Percentiles rank a stretch among this genome's conserved stretches.
These are phyloP conservation scores for Micropoecilia bifurca DNA, from an alignment of 2,797 vertebrate genomes.

Conservation along the genomic window DNA sequence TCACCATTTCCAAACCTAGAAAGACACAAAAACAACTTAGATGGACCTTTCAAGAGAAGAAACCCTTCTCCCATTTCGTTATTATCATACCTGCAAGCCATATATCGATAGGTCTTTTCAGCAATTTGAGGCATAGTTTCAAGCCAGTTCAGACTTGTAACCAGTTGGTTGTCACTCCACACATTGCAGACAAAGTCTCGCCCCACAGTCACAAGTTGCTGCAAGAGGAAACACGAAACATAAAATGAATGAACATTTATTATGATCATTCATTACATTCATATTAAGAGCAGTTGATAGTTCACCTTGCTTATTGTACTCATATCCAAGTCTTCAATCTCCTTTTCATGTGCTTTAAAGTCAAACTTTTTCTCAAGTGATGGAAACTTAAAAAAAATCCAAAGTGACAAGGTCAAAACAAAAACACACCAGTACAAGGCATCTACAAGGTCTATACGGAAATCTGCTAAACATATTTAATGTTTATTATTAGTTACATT, in stretches of 20 bases:
- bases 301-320: slow-evolving; percentile 91
- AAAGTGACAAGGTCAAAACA: background rate
- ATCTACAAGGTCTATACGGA: background rate
- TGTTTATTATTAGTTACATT: too few species aligned
- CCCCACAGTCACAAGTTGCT: slow-evolving; percentile 89
- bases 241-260: background rate
- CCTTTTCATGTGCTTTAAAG: slow-evolving; percentile 91
- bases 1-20: slow-evolving; percentile 89
- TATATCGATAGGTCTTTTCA: slow-evolving; percentile 89
- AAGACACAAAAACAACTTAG: background rate
- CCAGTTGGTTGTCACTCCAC: slow-evolving; percentile 90
- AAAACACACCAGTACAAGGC: background rate
- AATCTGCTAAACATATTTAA: too few species aligned
- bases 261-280: background rate
- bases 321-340: slow-evolving; percentile 91
- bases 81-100: slow-evolving; percentile 88
- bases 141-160: slow-evolving; percentile 87
- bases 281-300: background rate
- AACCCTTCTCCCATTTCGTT: background rate
- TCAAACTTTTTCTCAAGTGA: slow-evolving; percentile 89
- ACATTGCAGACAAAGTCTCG: slow-evolving; percentile 91
- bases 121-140: slow-evolving; percentile 86
- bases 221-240: slow-evolving; percentile 4
- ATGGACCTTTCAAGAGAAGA: background rate
- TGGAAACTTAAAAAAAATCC: slow-evolving; percentile 83